Percentiles rank a stretch among this genome's conserved stretches.
These are phyloP conservation scores for Tetramorium simillimum DNA, from an alignment of 1,140 invertebrate genomes.

Conservation along the genomic window DNA sequence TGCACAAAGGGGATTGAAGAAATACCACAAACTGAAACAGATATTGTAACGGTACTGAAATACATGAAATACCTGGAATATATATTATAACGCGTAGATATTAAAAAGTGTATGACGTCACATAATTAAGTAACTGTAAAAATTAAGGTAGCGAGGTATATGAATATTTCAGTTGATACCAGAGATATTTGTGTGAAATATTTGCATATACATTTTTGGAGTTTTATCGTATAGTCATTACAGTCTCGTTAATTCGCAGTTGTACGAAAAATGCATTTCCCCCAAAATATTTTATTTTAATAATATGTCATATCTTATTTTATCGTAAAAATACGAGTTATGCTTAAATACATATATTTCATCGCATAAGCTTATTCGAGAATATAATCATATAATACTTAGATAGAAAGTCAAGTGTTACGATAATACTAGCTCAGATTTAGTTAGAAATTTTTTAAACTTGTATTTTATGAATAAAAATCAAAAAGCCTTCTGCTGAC, in stretches of 20 bases:
- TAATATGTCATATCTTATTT: not conserved
- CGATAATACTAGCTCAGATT: not conserved
- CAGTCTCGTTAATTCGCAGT: conserved; percentile 28
- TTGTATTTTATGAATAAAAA: conserved; percentile 3
- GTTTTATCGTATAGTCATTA: not conserved
- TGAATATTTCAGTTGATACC: not conserved
- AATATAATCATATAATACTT: not conserved
- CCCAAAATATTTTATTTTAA: not conserved
- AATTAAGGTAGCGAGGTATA: not conserved
- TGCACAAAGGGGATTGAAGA: conserved; percentile 74
- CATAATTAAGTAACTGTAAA: conserved; percentile 32
- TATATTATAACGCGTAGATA: conserved; percentile 29
- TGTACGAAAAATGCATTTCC: not conserved
- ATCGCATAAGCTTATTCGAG: not conserved
- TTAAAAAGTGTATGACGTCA: conserved; percentile 27
- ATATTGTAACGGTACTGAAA: conserved; percentile 10
- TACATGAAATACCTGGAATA: conserved; percentile 21
- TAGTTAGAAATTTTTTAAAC: not conserved
- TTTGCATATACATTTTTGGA: not conserved
- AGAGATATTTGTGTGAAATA: conserved; percentile 11
- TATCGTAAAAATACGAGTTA: not conserved
- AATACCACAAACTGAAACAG: conserved; percentile 51
- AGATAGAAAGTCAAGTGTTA: not conserved
- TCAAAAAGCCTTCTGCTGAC: not conserved
- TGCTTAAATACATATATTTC: conserved; percentile 15